Conservation (phyloP, 2,888 invertebrate species). For the Hirtodrosophila trivittata region DNA sequence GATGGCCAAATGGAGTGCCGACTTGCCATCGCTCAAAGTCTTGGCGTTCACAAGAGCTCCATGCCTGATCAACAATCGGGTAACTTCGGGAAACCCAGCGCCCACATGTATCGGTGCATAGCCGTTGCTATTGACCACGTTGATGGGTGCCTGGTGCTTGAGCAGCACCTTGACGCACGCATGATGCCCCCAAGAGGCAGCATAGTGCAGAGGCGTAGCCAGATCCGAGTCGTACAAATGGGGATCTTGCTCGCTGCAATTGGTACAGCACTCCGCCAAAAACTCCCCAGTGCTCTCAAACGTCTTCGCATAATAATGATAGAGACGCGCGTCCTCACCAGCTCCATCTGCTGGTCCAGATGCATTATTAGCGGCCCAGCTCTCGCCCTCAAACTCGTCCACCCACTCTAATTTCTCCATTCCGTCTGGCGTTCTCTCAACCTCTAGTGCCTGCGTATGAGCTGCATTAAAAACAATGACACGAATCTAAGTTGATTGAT, state of each 20-base stretch:
- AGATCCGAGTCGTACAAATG: conserved; percentile 80
- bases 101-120: conserved; percentile 89
- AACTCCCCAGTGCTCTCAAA: conserved; percentile 87
- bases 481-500: neutral
- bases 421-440: conserved; percentile 85
- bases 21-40: conserved; percentile 86
- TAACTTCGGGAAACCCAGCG: conserved; percentile 86
- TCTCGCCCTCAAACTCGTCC: conserved; percentile 86
- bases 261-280: conserved; percentile 82
- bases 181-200: conserved; percentile 87
- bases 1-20: conserved; percentile 87
- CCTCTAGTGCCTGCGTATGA: conserved; percentile 69
- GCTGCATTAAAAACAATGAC: conserved; percentile 37
- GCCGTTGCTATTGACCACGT: conserved; percentile 87
- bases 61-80: conserved; percentile 85
- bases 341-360: neutral
- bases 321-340: conserved; percentile 84
- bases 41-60: conserved; percentile 87
- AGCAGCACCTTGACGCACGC: conserved; percentile 87
- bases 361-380: conserved; percentile 27
- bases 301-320: conserved; percentile 90
- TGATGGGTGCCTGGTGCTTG: conserved; percentile 86
- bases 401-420: conserved; percentile 91
- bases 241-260: conserved; percentile 75
- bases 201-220: conserved; percentile 89